These are phyloP conservation scores for Heliothis subflexa DNA, from an alignment of 1,140 invertebrate species.

Conservation along the genomic window DNA sequence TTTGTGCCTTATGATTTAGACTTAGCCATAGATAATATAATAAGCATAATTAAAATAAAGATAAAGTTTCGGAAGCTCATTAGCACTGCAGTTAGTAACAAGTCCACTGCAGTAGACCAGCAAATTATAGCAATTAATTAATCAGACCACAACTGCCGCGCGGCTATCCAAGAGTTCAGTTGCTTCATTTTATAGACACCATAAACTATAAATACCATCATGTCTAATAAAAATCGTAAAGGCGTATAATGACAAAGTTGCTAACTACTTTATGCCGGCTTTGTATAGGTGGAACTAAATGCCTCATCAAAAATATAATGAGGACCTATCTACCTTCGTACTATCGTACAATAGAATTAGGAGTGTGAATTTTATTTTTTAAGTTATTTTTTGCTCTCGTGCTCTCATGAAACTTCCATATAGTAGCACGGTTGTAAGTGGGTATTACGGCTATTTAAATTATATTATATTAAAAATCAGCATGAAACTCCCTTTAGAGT, in stretches of 20 bases:
- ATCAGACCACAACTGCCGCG: conserved; percentile 5
- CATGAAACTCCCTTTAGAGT: no score
- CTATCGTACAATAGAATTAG: no score
- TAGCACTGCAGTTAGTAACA: no score
- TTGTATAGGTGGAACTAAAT: neutral
- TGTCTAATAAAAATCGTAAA: conserved; percentile 16
- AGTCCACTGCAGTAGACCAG: neutral
- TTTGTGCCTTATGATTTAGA: no score
- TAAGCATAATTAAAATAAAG: neutral
- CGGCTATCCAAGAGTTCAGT: conserved; percentile 12
- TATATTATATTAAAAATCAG: no score
- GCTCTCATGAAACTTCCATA: no score
- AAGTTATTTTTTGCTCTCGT: no score
- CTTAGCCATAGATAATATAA: no score
- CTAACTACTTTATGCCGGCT: neutral
- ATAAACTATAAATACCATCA: conserved; percentile 2
- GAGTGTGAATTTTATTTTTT: no score
- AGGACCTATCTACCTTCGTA: no score
- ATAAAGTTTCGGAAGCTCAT: conserved; percentile 2
- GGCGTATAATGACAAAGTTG: conserved; percentile 22
- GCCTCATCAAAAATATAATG: neutral
- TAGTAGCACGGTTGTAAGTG: no score
- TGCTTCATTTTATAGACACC: conserved; percentile 1
- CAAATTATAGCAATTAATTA: conserved; percentile 4
- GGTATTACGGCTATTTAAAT: no score